These are phyloP conservation scores for Holocentrus rufus DNA, from an alignment of 2,797 vertebrate genomes.

Conservation along the genomic window DNA sequence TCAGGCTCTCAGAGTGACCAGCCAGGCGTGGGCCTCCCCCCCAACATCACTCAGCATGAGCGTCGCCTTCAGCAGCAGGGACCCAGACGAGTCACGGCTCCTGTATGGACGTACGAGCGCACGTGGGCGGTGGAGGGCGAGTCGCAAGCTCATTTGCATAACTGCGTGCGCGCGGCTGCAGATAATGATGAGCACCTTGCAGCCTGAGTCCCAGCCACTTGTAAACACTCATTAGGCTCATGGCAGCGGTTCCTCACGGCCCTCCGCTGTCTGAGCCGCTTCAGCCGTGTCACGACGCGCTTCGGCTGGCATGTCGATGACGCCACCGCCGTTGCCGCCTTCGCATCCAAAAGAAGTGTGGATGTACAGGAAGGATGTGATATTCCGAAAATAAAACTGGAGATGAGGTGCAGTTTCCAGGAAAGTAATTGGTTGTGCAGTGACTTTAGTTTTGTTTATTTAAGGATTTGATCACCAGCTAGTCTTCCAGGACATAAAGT, in stretches of 20 bases:
- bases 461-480: too few species aligned
- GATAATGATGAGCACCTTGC: constrained; percentile 7
- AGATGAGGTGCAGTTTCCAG: too few species aligned
- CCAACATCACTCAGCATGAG: constrained; percentile 60
- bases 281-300: background rate
- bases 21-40: constrained; percentile 51
- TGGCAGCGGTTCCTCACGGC: constrained; percentile 10
- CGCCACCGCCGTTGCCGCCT: too few species aligned
- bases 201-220: constrained; percentile 5
- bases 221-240: constrained; percentile 29
- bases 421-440: too few species aligned
- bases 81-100: constrained; percentile 34
- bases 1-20: constrained; percentile 41
- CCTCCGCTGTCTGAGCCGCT: background rate
- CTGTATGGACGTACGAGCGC: constrained; percentile 22
- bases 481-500: too few species aligned
- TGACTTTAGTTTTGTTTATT: too few species aligned
- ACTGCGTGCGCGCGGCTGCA: background rate
- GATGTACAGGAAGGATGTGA: too few species aligned
- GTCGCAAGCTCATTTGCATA: background rate
- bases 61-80: constrained; percentile 29
- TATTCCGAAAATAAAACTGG: too few species aligned
- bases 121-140: background rate
- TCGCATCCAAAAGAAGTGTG: too few species aligned
- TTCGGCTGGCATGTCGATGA: background rate